Percentiles rank a stretch among this genome's conserved stretches.
Conservation (phyloP, 2,888 invertebrate species). For the Ischnus inquisitorius region DNA sequence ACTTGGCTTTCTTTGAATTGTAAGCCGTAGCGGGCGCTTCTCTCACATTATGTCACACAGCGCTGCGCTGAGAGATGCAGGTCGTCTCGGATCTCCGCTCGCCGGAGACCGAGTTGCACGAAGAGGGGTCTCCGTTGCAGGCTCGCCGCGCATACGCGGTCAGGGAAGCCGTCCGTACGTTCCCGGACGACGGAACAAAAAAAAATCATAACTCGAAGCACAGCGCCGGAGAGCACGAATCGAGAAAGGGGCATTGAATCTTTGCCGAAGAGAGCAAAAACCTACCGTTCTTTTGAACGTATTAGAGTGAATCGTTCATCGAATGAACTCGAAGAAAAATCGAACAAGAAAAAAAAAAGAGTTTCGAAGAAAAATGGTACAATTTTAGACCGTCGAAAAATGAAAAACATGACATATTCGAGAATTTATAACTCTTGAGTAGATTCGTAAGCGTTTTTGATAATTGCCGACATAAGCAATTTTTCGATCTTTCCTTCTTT, state of each 20-base stretch:
- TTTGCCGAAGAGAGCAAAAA: background rate
- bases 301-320: too few relatives aligned
- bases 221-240: background rate
- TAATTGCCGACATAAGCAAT: too few relatives aligned
- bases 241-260: background rate
- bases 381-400: too few relatives aligned
- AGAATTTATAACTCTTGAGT: too few relatives aligned
- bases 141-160: too few relatives aligned
- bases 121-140: background rate
- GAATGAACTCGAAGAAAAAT: background rate
- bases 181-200: background rate
- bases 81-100: slow-evolving; percentile 27
- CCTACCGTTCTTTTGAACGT: too few relatives aligned
- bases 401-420: too few relatives aligned
- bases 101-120: background rate
- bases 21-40: slow-evolving; percentile 63
- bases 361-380: too few relatives aligned
- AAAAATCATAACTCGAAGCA: slow-evolving; percentile 5
- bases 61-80: slow-evolving; percentile 53
- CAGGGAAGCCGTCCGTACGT: background rate
- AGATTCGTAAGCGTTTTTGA: too few relatives aligned
- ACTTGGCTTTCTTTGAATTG: slow-evolving; percentile 74
- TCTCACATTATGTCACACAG: slow-evolving; percentile 68
- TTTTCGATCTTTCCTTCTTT: too few relatives aligned
- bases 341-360: background rate